These are phyloP conservation scores for Catostomus latipinnis DNA, from an alignment of 2,797 vertebrate species.

Conservation along the genomic window DNA sequence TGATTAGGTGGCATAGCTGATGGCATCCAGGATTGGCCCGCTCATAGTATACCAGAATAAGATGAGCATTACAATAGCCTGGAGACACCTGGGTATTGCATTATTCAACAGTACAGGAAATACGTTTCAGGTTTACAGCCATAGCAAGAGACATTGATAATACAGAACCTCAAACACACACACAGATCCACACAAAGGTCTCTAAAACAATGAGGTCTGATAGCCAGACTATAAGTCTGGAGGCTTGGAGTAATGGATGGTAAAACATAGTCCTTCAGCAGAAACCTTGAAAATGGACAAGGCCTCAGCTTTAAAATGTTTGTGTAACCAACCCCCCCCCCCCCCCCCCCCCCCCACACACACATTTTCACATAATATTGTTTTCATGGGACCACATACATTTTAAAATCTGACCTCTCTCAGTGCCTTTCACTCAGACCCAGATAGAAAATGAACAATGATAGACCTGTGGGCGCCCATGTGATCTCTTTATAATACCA, in stretches of 20 bases:
- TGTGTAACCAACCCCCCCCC: background rate
- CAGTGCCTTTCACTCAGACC: slow-evolving; percentile 24
- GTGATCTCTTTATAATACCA: slow-evolving; percentile 38
- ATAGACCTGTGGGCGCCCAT: slow-evolving; percentile 46
- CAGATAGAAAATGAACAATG: slow-evolving; percentile 38
- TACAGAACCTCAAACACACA: slow-evolving; percentile 12
- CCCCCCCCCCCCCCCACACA: background rate
- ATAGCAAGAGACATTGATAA: slow-evolving; percentile 29
- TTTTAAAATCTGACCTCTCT: slow-evolving; percentile 50
- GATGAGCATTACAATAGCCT: slow-evolving; percentile 46
- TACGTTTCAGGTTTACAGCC: slow-evolving; percentile 39
- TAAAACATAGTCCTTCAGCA: slow-evolving; percentile 33
- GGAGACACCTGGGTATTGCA: slow-evolving; percentile 28
- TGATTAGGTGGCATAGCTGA: slow-evolving; percentile 41
- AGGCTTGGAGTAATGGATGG: slow-evolving; percentile 33
- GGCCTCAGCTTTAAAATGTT: slow-evolving; percentile 23
- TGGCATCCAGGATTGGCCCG: background rate
- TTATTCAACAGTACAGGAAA: slow-evolving; percentile 57
- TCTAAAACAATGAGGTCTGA: slow-evolving; percentile 33
- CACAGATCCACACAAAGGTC: slow-evolving; percentile 22
- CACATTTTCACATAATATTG: slow-evolving; percentile 23
- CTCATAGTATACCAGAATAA: slow-evolving; percentile 39
- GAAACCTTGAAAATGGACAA: slow-evolving; percentile 41
- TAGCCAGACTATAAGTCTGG: slow-evolving; percentile 34
- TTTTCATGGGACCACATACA: slow-evolving; percentile 22